Evolutionary conservation across 2,888 invertebrate species (phyloP).

Genomic region (Stictocephala bisonia): DNA sequence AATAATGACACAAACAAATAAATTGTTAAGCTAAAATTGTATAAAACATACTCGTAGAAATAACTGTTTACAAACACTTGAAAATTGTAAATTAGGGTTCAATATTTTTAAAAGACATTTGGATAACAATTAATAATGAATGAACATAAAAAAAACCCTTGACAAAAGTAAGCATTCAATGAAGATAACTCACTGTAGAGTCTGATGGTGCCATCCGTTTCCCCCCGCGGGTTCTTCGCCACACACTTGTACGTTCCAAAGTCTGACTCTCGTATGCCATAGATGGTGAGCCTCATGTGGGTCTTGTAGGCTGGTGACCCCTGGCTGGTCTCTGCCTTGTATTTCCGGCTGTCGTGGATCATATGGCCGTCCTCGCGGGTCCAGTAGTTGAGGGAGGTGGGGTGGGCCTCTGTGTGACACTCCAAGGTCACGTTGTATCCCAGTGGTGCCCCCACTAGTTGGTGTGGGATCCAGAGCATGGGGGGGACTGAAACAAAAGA

Average conservation of each 20-base stretch:
- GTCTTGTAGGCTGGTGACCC: constrained; percentile 47
- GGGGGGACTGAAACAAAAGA: constrained; percentile 82
- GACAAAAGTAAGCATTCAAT: no score
- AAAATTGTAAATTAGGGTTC: no score
- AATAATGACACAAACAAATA: no score
- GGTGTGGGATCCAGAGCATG: constrained; percentile 92
- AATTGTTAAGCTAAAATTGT: no score
- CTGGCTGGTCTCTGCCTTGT: constrained; percentile 66
- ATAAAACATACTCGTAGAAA: no score
- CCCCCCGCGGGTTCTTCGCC: constrained; percentile 90
- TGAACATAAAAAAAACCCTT: no score
- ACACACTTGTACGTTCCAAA: constrained; percentile 90
- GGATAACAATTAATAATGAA: no score
- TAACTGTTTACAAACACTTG: no score
- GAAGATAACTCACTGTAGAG: constrained; percentile 92
- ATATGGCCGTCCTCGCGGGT: constrained; percentile 87
- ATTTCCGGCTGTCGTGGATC: constrained; percentile 88
- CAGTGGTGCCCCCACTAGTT: constrained; percentile 86
- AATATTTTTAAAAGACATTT: no score
- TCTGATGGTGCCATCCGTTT: constrained; percentile 89
- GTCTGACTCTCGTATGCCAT: constrained; percentile 78
- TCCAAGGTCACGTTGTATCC: constrained; percentile 87
- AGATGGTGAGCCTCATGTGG: constrained; percentile 82
- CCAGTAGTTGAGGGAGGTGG: constrained; percentile 92
- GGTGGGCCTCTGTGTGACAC: constrained; percentile 92